These are phyloP conservation scores for Papilio demoleus DNA, from an alignment of 2,888 invertebrate genomes.

Conservation along the genomic window DNA sequence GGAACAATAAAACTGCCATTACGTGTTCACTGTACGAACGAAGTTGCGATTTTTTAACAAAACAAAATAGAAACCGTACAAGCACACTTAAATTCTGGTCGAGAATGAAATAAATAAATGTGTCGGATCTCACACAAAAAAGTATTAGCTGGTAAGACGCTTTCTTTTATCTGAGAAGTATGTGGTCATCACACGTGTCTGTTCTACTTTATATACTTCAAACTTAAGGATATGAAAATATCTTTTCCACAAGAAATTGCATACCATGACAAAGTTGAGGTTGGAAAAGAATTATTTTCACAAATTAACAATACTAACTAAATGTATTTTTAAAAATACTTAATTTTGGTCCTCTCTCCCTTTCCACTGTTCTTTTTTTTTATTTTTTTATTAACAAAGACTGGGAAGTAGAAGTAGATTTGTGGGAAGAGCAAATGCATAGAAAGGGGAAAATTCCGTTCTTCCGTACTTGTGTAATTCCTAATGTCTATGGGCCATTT, in stretches of 20 bases:
- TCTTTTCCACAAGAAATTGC: not conserved
- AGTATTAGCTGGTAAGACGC: not conserved
- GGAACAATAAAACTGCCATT: constrained; percentile 38
- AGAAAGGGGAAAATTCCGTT: too few species aligned
- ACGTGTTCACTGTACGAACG: constrained; percentile 29
- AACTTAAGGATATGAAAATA: not conserved
- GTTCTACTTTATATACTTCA: not conserved
- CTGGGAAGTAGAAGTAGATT: too few species aligned
- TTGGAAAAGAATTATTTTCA: too few species aligned
- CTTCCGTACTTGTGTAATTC: too few species aligned
- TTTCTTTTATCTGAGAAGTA: not conserved
- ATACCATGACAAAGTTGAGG: not conserved
- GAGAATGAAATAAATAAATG: constrained; percentile 20
- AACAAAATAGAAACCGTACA: not conserved
- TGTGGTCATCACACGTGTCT: not conserved
- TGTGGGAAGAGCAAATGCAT: too few species aligned
- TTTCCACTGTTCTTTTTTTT: too few species aligned
- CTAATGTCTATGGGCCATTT: too few species aligned
- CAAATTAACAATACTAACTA: too few species aligned
- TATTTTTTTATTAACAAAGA: too few species aligned
- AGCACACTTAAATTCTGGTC: constrained; percentile 12
- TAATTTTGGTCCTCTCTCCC: too few species aligned
- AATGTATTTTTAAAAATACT: too few species aligned
- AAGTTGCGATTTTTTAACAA: constrained; percentile 17
- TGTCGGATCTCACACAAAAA: not conserved